Evolutionary conservation across 64 coral and sea anemone species (phyloP).

Genomic region (Porites australiensis): DNA sequence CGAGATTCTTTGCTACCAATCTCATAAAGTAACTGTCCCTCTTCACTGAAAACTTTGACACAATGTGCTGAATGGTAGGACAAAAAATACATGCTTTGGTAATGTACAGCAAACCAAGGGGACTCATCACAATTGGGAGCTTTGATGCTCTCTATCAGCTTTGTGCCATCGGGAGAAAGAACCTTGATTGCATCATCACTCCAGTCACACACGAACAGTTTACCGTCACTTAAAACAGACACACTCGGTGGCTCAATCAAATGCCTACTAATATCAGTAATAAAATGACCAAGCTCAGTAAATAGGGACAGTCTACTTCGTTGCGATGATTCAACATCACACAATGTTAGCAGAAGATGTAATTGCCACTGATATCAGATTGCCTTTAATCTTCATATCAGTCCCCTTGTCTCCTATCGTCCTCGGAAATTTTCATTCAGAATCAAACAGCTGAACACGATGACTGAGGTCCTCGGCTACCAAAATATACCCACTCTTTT

Average conservation of each 20-base stretch:
- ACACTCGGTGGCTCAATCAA: neutral
- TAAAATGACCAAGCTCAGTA: neutral
- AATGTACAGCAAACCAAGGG: neutral
- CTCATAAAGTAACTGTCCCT: neutral
- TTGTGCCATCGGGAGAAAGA: too few species aligned
- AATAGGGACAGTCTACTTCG: conserved; percentile 13
- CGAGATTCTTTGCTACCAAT: conserved; percentile 5
- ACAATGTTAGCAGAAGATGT: conserved; percentile 4
- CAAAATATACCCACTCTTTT: conserved; percentile 8
- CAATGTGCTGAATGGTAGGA: neutral
- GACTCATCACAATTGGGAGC: neutral
- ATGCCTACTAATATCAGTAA: too few species aligned
- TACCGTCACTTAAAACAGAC: neutral
- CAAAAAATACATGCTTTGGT: neutral
- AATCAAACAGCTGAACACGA: too few species aligned
- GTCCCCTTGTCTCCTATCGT: neutral
- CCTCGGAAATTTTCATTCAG: too few species aligned
- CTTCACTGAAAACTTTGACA: too few species aligned
- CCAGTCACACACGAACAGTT: neutral
- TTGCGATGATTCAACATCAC: neutral
- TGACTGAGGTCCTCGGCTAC: neutral
- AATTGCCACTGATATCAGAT: conserved; percentile 14
- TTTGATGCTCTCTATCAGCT: too few species aligned
- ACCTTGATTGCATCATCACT: neutral
- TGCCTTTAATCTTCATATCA: neutral